Base-by-base conservation (phyloP, 2,113 vertebrate genomes). In the Eupsittula cactorum region DNA sequence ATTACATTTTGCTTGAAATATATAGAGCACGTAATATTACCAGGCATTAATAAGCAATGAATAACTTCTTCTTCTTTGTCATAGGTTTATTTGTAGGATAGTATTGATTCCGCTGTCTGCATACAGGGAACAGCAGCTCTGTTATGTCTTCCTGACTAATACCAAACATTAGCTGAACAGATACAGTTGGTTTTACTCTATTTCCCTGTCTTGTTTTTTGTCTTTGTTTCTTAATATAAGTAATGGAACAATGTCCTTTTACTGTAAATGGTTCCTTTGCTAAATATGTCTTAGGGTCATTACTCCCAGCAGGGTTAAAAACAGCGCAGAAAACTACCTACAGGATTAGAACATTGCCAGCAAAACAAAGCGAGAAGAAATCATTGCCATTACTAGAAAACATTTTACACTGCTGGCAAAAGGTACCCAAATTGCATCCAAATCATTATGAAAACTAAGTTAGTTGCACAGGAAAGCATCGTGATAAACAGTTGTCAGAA, bases 211-310 rank as follows among this genome's bases (percentile, higher is more conserved):
- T 59, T 77, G 33, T 35, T 86, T 90, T 91, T 84, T 44, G 49
- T 68, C 50, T 89, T 84, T 89, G 49, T 92, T 87, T 65, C 69
- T 81, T 91, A 82, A 52, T 86, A 65, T 83, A 91, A 94, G 37
- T 95, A 93, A 92, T 94, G 83, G 86, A 90, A 59, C 57, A 86
- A 77, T 79, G 92, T 94, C 88, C 65, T 91, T 95, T 88, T 81
- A 87, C 74, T 85, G 79, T 93, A 95, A 94, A 86, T 86, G 62
- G 18, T 62, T 88, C 47, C 52, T 91, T 83, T 81, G 59, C 73
- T 77, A 84, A 92, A 74, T 90, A 62, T 93, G 64, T 94, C 85
- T 79, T 92, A 82, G 62, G 76, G 50, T 82, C 73, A 33, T 90
- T 90, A 74, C 63, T 96, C 82, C 82, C 95, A 75, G 82, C 73